Evolutionary conservation across 2,113 vertebrate genomes (phyloP).

Genomic region (Indri indri): DNA sequence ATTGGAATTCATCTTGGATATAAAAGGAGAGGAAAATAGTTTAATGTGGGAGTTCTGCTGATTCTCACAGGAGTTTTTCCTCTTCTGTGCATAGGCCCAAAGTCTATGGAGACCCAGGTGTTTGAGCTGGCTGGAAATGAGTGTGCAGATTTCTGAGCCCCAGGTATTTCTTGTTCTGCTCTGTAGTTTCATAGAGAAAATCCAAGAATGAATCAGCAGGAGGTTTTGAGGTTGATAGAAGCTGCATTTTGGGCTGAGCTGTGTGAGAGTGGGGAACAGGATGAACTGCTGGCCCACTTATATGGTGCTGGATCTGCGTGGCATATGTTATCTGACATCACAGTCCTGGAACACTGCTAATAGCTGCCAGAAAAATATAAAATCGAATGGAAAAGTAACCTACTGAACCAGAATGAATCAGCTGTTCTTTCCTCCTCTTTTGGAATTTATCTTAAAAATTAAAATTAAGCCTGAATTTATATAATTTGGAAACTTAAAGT

Average conservation of each 20-base stretch:
- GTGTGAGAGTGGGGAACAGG: background rate
- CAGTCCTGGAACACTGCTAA: background rate
- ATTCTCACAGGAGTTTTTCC: background rate
- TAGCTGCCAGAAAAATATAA: background rate
- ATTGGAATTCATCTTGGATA: background rate
- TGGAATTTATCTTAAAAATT: conserved; percentile 35
- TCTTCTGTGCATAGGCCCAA: background rate
- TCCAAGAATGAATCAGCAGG: background rate
- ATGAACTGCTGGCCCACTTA: background rate
- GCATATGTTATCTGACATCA: background rate
- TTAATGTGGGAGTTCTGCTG: background rate
- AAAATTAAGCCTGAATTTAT: conserved; percentile 9
- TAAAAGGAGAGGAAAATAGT: background rate
- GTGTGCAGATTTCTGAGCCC: background rate
- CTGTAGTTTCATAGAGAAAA: background rate
- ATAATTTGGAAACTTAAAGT: background rate
- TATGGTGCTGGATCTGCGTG: background rate
- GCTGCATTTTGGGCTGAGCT: background rate
- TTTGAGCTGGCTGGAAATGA: background rate
- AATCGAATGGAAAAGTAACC: background rate
- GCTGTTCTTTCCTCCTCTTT: background rate
- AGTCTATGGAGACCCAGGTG: background rate
- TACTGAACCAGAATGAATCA: background rate
- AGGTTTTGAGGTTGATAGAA: background rate
- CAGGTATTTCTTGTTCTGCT: conserved; percentile 42